These are phyloP conservation scores for Disparrhopalites patrizii DNA, from an alignment of 2,888 invertebrate genomes.

Conservation along the genomic window DNA sequence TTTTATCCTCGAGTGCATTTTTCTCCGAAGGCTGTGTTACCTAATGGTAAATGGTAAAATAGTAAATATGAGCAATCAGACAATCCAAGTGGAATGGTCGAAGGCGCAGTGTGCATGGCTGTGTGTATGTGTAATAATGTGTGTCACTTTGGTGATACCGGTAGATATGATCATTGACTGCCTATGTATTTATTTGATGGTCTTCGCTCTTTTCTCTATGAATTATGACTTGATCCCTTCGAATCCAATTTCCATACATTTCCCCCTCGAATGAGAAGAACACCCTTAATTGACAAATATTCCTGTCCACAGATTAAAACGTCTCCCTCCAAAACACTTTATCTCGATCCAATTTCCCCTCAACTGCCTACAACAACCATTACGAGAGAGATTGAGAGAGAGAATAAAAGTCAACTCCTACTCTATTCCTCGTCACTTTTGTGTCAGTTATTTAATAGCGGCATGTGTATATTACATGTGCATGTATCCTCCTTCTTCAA, in stretches of 20 bases:
- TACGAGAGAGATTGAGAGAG: no score
- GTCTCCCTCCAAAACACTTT: constrained; percentile 13
- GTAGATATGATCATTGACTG: neutral
- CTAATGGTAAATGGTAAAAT: no score
- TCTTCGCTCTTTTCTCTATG: constrained; percentile 5
- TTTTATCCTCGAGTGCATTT: neutral
- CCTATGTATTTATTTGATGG: neutral
- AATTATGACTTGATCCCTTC: constrained; percentile 24
- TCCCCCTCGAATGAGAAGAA: constrained; percentile 16
- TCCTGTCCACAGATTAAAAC: constrained; percentile 42
- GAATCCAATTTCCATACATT: constrained; percentile 20
- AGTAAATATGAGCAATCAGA: no score
- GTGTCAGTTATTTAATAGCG: constrained; percentile 10
- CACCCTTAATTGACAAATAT: constrained; percentile 44
- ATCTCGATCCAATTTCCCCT: constrained; percentile 17
- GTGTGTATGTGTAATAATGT: neutral
- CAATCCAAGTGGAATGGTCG: neutral
- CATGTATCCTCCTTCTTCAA: no score
- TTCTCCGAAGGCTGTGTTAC: neutral
- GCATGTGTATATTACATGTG: no score
- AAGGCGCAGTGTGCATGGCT: no score
- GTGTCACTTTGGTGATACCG: neutral
- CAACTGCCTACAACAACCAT: no score
- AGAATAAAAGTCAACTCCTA: no score
- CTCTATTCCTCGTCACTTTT: constrained; percentile 16